Conservation (phyloP, 2,888 invertebrate genomes). For the Pseudococcus viburni region DNA sequence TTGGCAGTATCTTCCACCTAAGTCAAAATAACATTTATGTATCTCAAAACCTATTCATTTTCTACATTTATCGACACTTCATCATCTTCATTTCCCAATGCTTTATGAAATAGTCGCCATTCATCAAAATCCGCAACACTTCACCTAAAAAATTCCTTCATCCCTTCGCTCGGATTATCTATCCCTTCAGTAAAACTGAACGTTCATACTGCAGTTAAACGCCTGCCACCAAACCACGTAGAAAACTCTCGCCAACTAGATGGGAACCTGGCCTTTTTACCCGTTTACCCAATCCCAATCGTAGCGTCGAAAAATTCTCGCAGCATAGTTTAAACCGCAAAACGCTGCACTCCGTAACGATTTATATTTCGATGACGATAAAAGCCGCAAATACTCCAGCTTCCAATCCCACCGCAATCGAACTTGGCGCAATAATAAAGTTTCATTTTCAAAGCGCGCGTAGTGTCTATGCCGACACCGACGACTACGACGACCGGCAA, state of each 20-base stretch:
- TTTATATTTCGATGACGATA: constrained; percentile 47
- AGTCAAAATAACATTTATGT: too few species aligned
- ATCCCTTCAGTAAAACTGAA: neutral
- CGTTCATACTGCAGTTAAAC: neutral
- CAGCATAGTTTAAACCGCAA: constrained; percentile 29
- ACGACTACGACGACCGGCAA: neutral
- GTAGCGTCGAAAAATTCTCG: neutral
- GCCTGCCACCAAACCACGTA: neutral
- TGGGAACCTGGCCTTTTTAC: neutral
- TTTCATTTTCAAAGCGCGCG: constrained; percentile 28
- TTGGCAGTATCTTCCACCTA: too few species aligned
- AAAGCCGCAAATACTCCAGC: constrained; percentile 43
- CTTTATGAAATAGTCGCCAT: neutral
- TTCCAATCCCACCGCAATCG: constrained; percentile 17
- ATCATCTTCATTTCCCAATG: too few species aligned
- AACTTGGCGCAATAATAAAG: constrained; percentile 44
- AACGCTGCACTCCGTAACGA: constrained; percentile 23
- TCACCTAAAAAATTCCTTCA: neutral
- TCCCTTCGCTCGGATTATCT: neutral
- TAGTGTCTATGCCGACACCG: neutral
- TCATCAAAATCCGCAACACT: neutral
- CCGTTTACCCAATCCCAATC: neutral
- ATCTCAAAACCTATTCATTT: too few species aligned
- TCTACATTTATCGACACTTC: too few species aligned
- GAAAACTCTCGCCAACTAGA: neutral